These are phyloP conservation scores for Dorcus parallelipipedus DNA, from an alignment of 2,888 invertebrate genomes.

Conservation along the genomic window DNA sequence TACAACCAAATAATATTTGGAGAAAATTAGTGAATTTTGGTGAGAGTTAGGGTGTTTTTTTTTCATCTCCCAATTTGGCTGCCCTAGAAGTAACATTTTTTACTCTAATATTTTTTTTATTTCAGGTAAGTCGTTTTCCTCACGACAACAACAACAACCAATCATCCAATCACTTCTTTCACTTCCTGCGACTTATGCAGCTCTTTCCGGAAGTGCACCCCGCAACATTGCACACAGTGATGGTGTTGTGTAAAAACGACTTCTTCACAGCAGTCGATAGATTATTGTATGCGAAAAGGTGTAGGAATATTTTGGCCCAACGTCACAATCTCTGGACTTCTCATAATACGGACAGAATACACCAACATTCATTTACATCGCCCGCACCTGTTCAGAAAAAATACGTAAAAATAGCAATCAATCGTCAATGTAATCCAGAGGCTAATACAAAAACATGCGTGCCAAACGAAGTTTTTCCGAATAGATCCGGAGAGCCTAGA, in stretches of 20 bases:
- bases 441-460: not conserved
- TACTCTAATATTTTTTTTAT: too few relatives aligned
- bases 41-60: too few relatives aligned
- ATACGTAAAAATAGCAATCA: not conserved
- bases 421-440: not conserved
- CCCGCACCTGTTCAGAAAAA: not conserved
- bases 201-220: constrained; percentile 47
- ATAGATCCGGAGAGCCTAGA: not conserved
- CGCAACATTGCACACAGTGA: constrained; percentile 44
- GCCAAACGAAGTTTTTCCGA: not conserved
- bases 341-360: not conserved
- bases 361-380: not conserved
- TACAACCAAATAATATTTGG: too few relatives aligned
- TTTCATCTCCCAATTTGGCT: too few relatives aligned
- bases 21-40: too few relatives aligned
- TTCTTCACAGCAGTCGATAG: constrained; percentile 46
- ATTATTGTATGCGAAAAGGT: constrained; percentile 41
- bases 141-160: constrained; percentile 36
- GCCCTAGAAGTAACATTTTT: too few relatives aligned
- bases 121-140: too few relatives aligned
- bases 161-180: constrained; percentile 43
- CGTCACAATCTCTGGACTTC: not conserved
- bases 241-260: constrained; percentile 43
- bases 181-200: constrained; percentile 46
- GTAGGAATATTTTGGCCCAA: constrained; percentile 20